Base-by-base conservation (phyloP, 2,113 vertebrate species). In the Fulica atra region DNA sequence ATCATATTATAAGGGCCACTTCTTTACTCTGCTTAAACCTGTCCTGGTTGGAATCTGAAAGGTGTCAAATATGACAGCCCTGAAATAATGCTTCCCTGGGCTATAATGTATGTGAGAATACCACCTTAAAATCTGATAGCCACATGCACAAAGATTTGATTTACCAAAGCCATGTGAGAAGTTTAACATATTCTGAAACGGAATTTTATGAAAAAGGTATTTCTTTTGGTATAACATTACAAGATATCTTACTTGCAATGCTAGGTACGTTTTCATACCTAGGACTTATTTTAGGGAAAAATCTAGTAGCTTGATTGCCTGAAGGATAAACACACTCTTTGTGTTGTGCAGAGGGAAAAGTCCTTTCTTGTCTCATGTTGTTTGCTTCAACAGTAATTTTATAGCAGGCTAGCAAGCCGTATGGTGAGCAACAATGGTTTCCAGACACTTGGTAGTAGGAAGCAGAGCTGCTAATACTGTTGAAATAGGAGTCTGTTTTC, bases 321-420 rank as follows among this genome's bases (percentile, higher is more conserved):
- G 54, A 82, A 81, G 93, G 63, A 69, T 92, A 95, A 92, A 90
- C 53, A 76, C 5, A 35, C 33, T 66, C 8, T 64, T 51, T 44
- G 4, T 36, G 65, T 35, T 68, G 35, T 51, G 25, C 15, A 59
- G 57, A 84, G 40, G 40, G 38, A 95, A 95, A 93, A 86, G 46
- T 42, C 40, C 70, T 76, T 56, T 81, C 84, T 89, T 80, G n/a
- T 61, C 61, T 79, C 38, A 36, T 28, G 24, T 36, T 88, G n/a
- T 94, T 94, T 91, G 48, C 56, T 86, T 89, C 72, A 84, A 76
- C 18, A 81, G 71, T 59, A 90, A 96, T 74, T 89, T 93, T 86
- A 64, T 28, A 92, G 64, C 31, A 84, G 81, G 38, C 25, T 48
- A 68, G 26, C 69, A 90, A 88, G 29, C 42, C 2, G 3, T 68